Conservation (phyloP, 1,140 invertebrate species). For the Zaprionus capensis region DNA sequence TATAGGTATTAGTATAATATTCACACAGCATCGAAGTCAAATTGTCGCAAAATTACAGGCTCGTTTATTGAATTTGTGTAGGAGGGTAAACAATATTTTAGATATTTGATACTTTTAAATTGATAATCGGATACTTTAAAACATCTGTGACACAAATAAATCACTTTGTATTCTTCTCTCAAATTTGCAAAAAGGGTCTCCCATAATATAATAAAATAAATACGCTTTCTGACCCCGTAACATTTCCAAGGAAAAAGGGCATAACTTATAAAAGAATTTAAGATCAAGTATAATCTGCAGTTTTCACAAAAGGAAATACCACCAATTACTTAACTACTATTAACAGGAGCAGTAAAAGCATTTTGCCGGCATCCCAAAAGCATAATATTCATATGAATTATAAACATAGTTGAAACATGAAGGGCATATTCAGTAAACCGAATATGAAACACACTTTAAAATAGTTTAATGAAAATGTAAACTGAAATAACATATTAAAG, state of each 20-base stretch:
- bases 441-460: background rate
- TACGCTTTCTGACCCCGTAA: no score
- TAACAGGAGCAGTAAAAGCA: background rate
- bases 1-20: slow-evolving; percentile 18
- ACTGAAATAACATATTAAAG: no score
- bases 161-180: background rate
- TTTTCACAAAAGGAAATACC: background rate
- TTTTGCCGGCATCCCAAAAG: background rate
- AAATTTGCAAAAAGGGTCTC: background rate
- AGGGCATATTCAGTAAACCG: background rate
- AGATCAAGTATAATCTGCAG: background rate
- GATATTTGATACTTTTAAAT: background rate
- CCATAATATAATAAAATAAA: background rate
- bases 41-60: slow-evolving; percentile 11
- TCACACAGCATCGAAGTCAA: slow-evolving; percentile 19
- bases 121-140: background rate
- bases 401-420: background rate
- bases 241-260: background rate
- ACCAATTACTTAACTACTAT: background rate
- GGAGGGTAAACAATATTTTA: background rate
- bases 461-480: no score
- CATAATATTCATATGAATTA: background rate
- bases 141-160: background rate
- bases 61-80: slow-evolving; percentile 21
- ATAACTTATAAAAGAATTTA: background rate